These are phyloP conservation scores for Psilopogon haemacephalus DNA, from an alignment of 2,113 vertebrate genomes.

Conservation along the genomic window DNA sequence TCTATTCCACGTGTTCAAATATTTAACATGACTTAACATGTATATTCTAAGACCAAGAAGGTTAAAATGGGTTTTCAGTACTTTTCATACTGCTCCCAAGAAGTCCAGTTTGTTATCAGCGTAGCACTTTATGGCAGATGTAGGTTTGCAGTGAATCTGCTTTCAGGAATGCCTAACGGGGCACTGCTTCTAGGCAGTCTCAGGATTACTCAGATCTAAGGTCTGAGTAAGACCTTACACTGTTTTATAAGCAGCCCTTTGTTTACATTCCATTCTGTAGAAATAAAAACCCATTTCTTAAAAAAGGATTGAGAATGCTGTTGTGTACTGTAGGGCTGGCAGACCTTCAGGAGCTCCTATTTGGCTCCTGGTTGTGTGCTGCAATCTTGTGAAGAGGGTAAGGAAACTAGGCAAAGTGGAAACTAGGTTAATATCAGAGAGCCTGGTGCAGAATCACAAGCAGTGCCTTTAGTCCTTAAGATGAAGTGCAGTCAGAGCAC, in stretches of 20 bases:
- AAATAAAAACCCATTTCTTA: neutral
- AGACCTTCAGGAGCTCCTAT: neutral
- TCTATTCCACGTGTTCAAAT: neutral
- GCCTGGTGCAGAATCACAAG: slow-evolving; percentile 51
- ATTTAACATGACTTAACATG: neutral
- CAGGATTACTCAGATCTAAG: neutral
- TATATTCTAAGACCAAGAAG: neutral
- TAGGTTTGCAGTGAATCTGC: neutral
- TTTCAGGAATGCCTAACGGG: neutral
- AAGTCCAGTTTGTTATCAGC: neutral
- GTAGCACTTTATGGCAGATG: neutral
- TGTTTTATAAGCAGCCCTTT: neutral
- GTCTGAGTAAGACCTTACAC: neutral
- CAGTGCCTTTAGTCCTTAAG: slow-evolving; percentile 26
- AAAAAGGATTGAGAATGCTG: neutral
- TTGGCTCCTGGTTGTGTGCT: neutral
- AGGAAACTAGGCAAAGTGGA: slow-evolving; percentile 3
- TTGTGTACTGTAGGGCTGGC: neutral
- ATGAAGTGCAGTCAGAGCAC: neutral
- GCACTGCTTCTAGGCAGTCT: neutral
- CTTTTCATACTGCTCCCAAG: neutral
- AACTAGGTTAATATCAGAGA: slow-evolving; percentile 40
- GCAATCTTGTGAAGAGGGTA: neutral
- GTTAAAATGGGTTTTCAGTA: neutral
- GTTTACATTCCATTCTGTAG: neutral